Evolutionary conservation across 1,140 invertebrate genomes (phyloP).

Genomic region (Sminthurides bifidus): DNA sequence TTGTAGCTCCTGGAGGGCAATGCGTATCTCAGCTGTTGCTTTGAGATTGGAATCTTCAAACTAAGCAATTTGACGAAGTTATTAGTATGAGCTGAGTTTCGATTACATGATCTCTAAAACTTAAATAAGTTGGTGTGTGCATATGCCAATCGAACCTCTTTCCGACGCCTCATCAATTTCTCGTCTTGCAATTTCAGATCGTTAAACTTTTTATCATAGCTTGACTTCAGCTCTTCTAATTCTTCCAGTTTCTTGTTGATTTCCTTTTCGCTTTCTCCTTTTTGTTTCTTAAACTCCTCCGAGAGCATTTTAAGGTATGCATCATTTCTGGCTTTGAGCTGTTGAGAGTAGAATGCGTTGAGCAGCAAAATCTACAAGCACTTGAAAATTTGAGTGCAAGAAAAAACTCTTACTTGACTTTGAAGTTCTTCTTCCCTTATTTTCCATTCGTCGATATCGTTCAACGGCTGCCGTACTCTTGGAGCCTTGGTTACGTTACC

Average conservation of each 20-base stretch:
- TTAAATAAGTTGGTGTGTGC: no score
- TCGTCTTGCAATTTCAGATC: neutral
- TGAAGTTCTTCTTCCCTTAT: neutral
- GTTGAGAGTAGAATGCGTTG: neutral
- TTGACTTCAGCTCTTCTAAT: neutral
- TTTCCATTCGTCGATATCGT: neutral
- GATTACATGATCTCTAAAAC: neutral
- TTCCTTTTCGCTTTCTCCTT: constrained; percentile 1
- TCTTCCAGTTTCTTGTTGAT: neutral
- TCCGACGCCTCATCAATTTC: neutral
- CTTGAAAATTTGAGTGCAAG: no score
- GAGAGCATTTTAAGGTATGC: constrained; percentile 12
- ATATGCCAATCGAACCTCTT: no score
- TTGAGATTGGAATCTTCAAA: neutral
- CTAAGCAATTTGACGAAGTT: constrained; percentile 8
- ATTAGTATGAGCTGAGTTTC: neutral
- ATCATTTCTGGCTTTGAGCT: neutral
- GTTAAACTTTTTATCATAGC: neutral
- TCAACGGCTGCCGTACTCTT: neutral
- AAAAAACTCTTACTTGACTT: neutral
- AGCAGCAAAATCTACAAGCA: no score
- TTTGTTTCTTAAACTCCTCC: constrained; percentile 7
- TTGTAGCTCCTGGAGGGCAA: neutral
- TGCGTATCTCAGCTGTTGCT: neutral
- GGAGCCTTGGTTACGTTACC: no score